These are phyloP conservation scores for Cepaea nemoralis DNA, from an alignment of 1,140 invertebrate species.

Conservation along the genomic window DNA sequence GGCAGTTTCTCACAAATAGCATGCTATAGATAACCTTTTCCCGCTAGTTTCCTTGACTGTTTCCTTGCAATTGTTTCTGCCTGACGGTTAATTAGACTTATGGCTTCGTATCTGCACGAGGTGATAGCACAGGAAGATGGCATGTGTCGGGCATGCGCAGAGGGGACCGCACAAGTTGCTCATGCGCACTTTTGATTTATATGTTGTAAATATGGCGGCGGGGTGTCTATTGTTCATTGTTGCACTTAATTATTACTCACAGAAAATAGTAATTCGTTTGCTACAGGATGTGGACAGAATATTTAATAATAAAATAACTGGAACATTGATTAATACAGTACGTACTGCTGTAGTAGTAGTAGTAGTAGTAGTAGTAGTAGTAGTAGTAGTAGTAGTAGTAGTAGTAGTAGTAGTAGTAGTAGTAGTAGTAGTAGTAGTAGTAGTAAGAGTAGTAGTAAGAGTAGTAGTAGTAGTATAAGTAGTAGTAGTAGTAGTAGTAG, in stretches of 20 bases:
- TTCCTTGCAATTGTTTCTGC: background rate
- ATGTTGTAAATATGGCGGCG: too few species aligned
- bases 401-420: background rate
- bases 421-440: slow-evolving; percentile 18
- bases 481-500: background rate
- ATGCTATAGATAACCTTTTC: background rate
- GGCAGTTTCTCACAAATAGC: background rate
- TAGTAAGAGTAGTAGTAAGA: slow-evolving; percentile 15
- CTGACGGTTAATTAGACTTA: background rate
- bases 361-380: slow-evolving; percentile 23
- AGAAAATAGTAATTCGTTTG: too few species aligned
- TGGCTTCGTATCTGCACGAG: background rate
- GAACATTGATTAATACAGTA: too few species aligned
- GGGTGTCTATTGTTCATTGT: too few species aligned
- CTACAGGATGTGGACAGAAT: too few species aligned
- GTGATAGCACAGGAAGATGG: background rate
- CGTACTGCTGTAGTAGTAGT: background rate
- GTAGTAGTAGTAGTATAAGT: background rate
- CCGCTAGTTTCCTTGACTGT: background rate
- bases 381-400: slow-evolving; percentile 10
- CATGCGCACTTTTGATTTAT: too few species aligned
- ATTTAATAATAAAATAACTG: too few species aligned
- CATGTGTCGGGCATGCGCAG: background rate
- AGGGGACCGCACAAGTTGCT: background rate
- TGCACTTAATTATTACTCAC: too few species aligned